Base-by-base conservation (phyloP, 64 coral and sea anemone genomes). In the Pocillopora verrucosa region DNA sequence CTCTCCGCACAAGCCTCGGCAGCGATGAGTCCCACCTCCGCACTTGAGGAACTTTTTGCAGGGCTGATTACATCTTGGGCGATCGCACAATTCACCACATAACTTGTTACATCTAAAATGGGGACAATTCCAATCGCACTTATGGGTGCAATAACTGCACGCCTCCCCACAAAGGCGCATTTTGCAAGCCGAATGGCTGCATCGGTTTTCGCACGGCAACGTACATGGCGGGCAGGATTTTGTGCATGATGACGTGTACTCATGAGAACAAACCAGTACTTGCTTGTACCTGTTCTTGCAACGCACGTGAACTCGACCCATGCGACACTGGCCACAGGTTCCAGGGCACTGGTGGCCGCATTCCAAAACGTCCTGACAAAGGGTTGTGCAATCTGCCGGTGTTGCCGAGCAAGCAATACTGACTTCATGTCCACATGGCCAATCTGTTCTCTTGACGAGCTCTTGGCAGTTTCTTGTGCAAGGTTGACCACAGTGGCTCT, bases 391-490 rank as follows among this genome's bases (percentile, higher is more conserved):
- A 88, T 95, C 78, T 34, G 90, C 84, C 60, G 73, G 83, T 14
- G 93, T 91, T 10, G 93, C 89, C 6, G 93, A 95, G 73, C 93
- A 95, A 61, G 93, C 84, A 17, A 77, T 62, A 10, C 69, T 95
- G 2, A 22, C 57, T 81, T 65, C 84, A 79, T 95, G 93, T 16
- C 93, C 93, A 76, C 93, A 95, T 13, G 77, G 75, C 89, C 89
- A 91, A 76, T 95, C 89, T 16, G 16, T 88, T 83, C 72, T 95
- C 61, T 91, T 91, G 15, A 95, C 89, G 19, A 62, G 51, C 65
- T 91, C 93, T 68, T 80, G 72, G 45, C 93, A 95, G 11, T 91
- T 45, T 58, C 16, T 77, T 14, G 89, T 91, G 34, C 93, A 95
- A 4, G 72, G 76, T 34, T 37, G 12, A 68, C 87, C 36, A 37